phyloP scores from a whole-genome alignment of 37 sponge, comb jelly and placozoan species.

The Diacarnus erythraeanus region DNA sequence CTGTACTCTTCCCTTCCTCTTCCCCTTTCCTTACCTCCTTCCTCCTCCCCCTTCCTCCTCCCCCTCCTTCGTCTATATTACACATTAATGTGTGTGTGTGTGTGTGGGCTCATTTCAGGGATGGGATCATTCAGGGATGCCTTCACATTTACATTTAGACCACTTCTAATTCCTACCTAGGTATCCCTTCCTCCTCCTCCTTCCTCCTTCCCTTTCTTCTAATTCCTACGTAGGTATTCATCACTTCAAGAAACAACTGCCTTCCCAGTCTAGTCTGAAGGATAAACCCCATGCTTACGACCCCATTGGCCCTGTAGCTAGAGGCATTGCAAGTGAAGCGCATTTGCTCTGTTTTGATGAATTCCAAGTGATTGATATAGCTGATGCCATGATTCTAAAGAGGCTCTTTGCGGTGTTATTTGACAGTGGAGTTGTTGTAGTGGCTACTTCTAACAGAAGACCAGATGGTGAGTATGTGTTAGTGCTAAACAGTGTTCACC shows the following conservation, averaged over 20 bases:
- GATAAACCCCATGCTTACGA: slow-evolving; percentile 61
- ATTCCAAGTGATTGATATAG: slow-evolving; percentile 97
- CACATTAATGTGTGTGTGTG: too few relatives aligned
- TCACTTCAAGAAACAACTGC: slow-evolving; percentile 61
- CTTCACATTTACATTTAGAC: too few relatives aligned
- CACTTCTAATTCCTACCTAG: too few relatives aligned
- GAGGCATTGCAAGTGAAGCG: slow-evolving; percentile 56
- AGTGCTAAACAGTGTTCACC: too few relatives aligned
- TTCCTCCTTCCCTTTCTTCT: not conserved
- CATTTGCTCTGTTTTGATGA: slow-evolving; percentile 97
- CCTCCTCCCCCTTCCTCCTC: too few relatives aligned
- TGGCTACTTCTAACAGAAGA: slow-evolving; percentile 94
- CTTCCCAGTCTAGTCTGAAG: slow-evolving; percentile 16
- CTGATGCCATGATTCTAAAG: slow-evolving; percentile 96
- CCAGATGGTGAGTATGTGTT: slow-evolving; percentile 91
- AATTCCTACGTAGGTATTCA: slow-evolving; percentile 77
- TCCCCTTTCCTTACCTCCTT: too few relatives aligned
- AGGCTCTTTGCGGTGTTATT: slow-evolving; percentile 91
- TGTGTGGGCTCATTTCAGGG: too few relatives aligned
- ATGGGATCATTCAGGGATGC: too few relatives aligned
- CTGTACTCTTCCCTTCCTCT: too few relatives aligned
- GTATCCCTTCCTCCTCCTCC: not conserved
- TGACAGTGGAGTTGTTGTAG: slow-evolving; percentile 85
- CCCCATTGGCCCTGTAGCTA: slow-evolving; percentile 91
- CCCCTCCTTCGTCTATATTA: too few relatives aligned